Evolutionary conservation across 2,888 invertebrate species (phyloP).

Genomic region (Subacronicta megacephala): DNA sequence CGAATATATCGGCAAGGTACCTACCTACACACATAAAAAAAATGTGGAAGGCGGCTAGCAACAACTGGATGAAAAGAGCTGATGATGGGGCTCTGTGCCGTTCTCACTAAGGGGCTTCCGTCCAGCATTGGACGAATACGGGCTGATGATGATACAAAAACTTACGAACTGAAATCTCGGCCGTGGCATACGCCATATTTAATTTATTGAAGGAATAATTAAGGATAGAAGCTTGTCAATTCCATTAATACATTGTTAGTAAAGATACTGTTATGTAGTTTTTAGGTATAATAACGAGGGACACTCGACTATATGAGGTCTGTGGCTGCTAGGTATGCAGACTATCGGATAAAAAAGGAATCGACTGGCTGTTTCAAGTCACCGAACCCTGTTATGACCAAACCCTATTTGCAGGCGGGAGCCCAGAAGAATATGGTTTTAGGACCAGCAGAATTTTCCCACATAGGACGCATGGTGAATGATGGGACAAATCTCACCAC

Average conservation of each 20-base stretch:
- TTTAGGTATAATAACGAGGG: constrained; percentile 98
- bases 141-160: too few species aligned
- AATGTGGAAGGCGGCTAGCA: too few species aligned
- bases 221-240: constrained; percentile 94
- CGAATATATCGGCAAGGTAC: too few species aligned
- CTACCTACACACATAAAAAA: too few species aligned
- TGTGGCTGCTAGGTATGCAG: constrained; percentile 94
- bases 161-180: too few species aligned
- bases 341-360: constrained; percentile 95
- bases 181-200: too few species aligned
- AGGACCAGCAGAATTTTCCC: constrained; percentile 99
- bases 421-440: constrained; percentile 99
- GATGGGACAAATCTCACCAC: constrained; percentile 95
- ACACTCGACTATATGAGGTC: constrained; percentile 96
- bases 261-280: constrained; percentile 98
- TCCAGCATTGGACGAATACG: too few species aligned
- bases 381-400: constrained; percentile 96
- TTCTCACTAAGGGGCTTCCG: too few species aligned
- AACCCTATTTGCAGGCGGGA: constrained; percentile 96
- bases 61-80: too few species aligned
- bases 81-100: too few species aligned
- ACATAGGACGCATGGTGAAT: constrained; percentile 95
- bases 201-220: too few species aligned
- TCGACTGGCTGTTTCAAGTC: constrained; percentile 97
- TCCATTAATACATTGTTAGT: constrained; percentile 99